phyloP scores from a whole-genome alignment of 2,888 invertebrate species.

The Scaptomyza caliginosa region DNA sequence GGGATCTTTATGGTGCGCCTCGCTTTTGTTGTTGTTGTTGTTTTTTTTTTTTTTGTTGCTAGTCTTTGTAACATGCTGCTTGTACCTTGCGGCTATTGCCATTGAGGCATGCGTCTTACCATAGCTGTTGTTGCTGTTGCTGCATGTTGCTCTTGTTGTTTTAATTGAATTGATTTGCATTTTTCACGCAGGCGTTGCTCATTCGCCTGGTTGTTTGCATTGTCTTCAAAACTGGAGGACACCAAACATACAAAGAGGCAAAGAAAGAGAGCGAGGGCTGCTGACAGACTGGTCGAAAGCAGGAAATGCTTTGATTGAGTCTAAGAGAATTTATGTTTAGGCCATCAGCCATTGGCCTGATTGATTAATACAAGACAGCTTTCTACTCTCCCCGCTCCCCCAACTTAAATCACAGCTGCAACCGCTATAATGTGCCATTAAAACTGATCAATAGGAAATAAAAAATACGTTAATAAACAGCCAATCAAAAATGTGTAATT shows the following conservation, averaged over 20 bases:
- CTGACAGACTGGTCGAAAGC: constrained; percentile 54
- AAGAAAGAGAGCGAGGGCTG: neutral
- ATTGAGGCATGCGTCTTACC: constrained; percentile 58
- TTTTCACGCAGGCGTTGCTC: constrained; percentile 83
- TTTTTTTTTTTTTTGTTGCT: too few species aligned
- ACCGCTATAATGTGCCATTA: neutral
- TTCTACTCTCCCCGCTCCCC: neutral
- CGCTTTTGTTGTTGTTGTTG: constrained; percentile 56
- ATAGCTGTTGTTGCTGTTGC: constrained; percentile 35
- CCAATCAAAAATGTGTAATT: constrained; percentile 49
- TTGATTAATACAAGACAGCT: constrained; percentile 10
- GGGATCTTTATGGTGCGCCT: constrained; percentile 74
- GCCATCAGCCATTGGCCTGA: constrained; percentile 17
- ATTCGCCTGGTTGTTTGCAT: constrained; percentile 65
- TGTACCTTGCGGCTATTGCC: constrained; percentile 66
- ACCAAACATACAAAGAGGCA: neutral
- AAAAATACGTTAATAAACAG: constrained; percentile 18
- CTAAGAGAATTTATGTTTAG: constrained; percentile 45
- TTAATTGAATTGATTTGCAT: constrained; percentile 84
- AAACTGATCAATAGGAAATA: neutral
- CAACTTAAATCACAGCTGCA: constrained; percentile 20
- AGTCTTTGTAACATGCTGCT: constrained; percentile 39
- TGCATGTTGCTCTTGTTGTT: constrained; percentile 73
- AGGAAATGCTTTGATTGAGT: constrained; percentile 64
- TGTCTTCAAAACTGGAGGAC: constrained; percentile 42